These are phyloP conservation scores for Podarcis siculus DNA, from an alignment of 2,797 vertebrate genomes.

Conservation along the genomic window DNA sequence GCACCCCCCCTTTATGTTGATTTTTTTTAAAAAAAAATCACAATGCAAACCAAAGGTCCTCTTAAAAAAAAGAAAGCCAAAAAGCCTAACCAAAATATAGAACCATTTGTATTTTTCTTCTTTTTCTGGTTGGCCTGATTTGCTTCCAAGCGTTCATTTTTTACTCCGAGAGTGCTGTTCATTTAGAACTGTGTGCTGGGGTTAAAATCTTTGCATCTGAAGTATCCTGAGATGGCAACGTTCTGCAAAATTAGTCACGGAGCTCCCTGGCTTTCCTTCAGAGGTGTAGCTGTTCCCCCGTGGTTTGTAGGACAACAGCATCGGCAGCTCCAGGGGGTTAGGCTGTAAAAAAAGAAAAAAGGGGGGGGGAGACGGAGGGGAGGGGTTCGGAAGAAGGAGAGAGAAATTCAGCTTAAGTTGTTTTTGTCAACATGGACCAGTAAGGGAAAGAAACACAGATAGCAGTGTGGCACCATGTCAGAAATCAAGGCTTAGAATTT, in stretches of 20 bases:
- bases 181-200: slow-evolving; percentile 34
- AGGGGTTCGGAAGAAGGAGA: neutral
- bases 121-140: neutral
- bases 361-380: too few relatives aligned
- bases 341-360: slow-evolving; percentile 73
- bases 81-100: too few relatives aligned
- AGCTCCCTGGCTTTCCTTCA: slow-evolving; percentile 70
- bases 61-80: too few relatives aligned
- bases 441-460: neutral
- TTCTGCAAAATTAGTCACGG: slow-evolving; percentile 67
- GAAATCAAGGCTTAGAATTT: slow-evolving; percentile 50
- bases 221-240: slow-evolving; percentile 78
- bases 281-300: slow-evolving; percentile 75
- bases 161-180: slow-evolving; percentile 52
- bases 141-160: slow-evolving; percentile 52
- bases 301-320: slow-evolving; percentile 81
- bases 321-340: slow-evolving; percentile 75
- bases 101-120: neutral
- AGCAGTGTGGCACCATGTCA: slow-evolving; percentile 42
- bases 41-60: neutral
- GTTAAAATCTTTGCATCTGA: slow-evolving; percentile 70
- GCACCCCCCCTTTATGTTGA: neutral
- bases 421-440: neutral
- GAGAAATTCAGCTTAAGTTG: neutral
- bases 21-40: neutral